Base-by-base conservation (phyloP, 1,140 invertebrate species). In the Plectrocnemia conspersa region DNA sequence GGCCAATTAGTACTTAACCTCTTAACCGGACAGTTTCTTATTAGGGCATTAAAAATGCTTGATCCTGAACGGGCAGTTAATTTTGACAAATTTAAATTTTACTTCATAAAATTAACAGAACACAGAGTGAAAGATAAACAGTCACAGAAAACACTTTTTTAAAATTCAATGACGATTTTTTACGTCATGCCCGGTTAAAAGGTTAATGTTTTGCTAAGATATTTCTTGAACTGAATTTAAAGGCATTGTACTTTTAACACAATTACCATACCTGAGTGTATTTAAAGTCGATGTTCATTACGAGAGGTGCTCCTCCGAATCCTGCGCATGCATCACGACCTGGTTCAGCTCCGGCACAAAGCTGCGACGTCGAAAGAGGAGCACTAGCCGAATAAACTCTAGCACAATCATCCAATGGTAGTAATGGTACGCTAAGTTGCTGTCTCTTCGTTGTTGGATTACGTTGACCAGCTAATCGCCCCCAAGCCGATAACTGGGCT, bases 271-370 rank as follows among this genome's bases (percentile, higher is more conserved):
- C 82, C 73, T 84, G 82, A 29, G 79, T 77, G 66, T 78, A 79
- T 24, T 73, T 76, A 2, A 76, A 76, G 35, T 77, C 77, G 52
- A 79, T 74, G 32, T 71, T 72, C 0, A 82, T 63, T 25, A 85
- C 64, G 2, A 86, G 65, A 0, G 84, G 83, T 0, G 83, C 79
- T 6, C 84, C 84, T 3, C 83, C 83, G 60, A 85, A 85, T 1
- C 83, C 83, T 6, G 81, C 78, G 55, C 84, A 86, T 0, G 82
- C 83, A 65, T 86, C 84, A 42, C 77, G 74, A 1, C 77, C 77
- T 40, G 68, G 71, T 62, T 84, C 80, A 1, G 82, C 83, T 0
- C 83, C 83, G 7, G 82, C 83, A 59, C 84, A 86, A 41, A 86
- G 65, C 63, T 84, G 81, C 0, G 81, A 76, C 24, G 82, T 79